Evolutionary conservation across 2,113 vertebrate species (phyloP).

Genomic region (Haemorhous mexicanus): DNA sequence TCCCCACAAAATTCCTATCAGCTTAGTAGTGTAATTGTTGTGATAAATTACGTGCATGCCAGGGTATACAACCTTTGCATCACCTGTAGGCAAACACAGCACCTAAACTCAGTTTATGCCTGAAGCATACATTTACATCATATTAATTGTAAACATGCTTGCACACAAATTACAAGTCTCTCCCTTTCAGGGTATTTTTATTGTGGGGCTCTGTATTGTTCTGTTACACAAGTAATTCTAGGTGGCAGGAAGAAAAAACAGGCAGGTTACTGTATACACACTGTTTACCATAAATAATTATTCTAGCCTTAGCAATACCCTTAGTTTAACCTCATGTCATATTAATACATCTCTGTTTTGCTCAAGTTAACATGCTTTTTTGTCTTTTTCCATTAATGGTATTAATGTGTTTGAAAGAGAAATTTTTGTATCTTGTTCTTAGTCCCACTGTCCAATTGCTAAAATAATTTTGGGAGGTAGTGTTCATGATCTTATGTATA

Average conservation of each 20-base stretch:
- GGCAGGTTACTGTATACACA: background rate
- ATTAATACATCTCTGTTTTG: background rate
- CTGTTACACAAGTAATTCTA: background rate
- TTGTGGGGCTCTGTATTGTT: background rate
- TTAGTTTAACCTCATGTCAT: background rate
- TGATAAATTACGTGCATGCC: background rate
- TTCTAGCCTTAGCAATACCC: background rate
- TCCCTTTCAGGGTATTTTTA: background rate
- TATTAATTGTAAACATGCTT: background rate
- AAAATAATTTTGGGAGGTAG: background rate
- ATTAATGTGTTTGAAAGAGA: background rate
- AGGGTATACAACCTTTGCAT: background rate
- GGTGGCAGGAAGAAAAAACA: background rate
- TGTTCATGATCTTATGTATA: accelerated
- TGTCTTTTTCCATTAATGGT: background rate
- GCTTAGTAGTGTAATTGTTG: background rate
- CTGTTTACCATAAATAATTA: background rate
- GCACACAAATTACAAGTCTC: background rate
- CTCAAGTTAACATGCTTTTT: background rate
- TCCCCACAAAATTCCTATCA: background rate
- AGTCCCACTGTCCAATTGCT: background rate
- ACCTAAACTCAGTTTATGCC: background rate
- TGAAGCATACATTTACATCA: background rate
- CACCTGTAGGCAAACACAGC: background rate
- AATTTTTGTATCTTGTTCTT: background rate